Percentiles rank a stretch among this genome's conserved stretches.
phyloP scores from a whole-genome alignment of 2,113 vertebrate genomes.

The Cebidichthys violaceus region DNA sequence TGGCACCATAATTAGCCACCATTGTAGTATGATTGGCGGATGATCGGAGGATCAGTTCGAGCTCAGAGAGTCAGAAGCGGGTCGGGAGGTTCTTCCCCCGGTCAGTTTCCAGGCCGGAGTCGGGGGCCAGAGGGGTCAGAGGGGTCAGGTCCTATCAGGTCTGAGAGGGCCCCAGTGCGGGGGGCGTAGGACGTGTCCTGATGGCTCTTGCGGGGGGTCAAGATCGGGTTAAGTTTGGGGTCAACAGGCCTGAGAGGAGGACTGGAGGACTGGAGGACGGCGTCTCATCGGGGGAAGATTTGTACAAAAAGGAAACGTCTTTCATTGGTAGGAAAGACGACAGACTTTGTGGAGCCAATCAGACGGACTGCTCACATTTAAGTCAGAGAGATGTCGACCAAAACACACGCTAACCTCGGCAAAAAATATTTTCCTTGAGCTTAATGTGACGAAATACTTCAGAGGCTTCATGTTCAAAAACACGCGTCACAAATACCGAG shows the following conservation, averaged over 20 bases:
- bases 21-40: slow-evolving; percentile 10
- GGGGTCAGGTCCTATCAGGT: neutral
- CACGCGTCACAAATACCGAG: neutral
- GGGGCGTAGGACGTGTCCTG: slow-evolving; percentile 83
- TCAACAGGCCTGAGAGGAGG: slow-evolving; percentile 17
- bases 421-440: neutral
- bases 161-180: slow-evolving; percentile 29
- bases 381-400: neutral
- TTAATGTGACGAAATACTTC: neutral
- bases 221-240: slow-evolving; percentile 17
- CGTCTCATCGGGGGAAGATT: neutral
- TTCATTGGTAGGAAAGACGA: neutral
- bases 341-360: neutral
- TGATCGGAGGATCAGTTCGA: slow-evolving; percentile 21
- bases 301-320: slow-evolving; percentile 8
- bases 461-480: neutral
- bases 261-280: neutral
- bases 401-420: neutral
- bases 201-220: slow-evolving; percentile 65
- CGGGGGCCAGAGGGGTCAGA: neutral
- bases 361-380: neutral
- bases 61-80: neutral
- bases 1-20: slow-evolving; percentile 17
- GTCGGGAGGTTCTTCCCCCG: neutral
- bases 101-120: neutral